A percentile compares a stretch with the other conserved stretches of the same genome.
phyloP scores from a whole-genome alignment of 2,113 vertebrate genomes.

The Herpetotheres cachinnans region DNA sequence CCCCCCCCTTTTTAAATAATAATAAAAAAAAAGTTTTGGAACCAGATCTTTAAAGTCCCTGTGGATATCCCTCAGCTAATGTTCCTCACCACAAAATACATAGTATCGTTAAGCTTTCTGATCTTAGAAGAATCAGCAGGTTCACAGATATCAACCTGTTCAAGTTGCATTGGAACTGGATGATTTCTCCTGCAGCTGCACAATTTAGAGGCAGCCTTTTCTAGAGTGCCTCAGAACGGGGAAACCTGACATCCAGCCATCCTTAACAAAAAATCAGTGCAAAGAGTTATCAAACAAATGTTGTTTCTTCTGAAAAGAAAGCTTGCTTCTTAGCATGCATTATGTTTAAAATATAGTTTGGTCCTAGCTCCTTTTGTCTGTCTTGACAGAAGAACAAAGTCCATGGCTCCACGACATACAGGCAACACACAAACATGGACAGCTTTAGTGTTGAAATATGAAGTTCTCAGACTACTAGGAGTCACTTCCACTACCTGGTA shows the following conservation, averaged over 20 bases:
- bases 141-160: neutral
- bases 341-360: neutral
- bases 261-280: neutral
- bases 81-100: neutral
- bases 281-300: neutral
- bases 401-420: neutral
- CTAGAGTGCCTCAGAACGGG: neutral
- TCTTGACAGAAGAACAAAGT: neutral
- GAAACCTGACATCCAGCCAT: neutral
- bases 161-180: neutral
- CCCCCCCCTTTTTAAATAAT: neutral
- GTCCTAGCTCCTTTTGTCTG: neutral
- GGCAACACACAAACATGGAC: neutral
- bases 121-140: neutral
- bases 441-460: neutral
- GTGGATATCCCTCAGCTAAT: neutral
- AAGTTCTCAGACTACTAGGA: neutral
- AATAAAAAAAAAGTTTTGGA: neutral
- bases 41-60: neutral
- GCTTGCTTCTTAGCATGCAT: neutral
- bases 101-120: rapidly evolving
- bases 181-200: neutral
- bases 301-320: neutral
- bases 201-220: neutral
- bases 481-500: neutral